These are phyloP conservation scores for Penaeus monodon DNA, from an alignment of 2,888 invertebrate genomes.

Conservation along the genomic window DNA sequence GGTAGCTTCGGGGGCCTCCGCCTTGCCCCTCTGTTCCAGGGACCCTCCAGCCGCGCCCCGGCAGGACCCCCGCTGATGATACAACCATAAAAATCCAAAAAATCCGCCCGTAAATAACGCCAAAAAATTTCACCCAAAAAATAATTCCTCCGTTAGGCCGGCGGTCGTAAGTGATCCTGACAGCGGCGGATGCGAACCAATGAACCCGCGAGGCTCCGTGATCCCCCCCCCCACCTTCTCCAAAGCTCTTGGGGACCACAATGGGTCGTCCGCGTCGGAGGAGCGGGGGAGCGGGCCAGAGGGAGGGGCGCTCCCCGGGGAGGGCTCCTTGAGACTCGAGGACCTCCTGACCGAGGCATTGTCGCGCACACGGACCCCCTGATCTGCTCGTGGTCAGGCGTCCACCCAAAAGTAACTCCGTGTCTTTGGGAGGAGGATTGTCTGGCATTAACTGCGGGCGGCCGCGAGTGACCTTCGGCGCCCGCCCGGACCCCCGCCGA, in stretches of 20 bases:
- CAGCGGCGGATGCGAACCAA: slow-evolving; percentile 27
- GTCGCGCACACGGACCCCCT: slow-evolving; percentile 35
- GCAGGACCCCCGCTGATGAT: slow-evolving; percentile 23
- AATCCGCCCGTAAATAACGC: slow-evolving; percentile 41
- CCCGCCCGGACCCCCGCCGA: background rate
- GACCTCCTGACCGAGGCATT: slow-evolving; percentile 32
- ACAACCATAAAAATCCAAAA: slow-evolving; percentile 43
- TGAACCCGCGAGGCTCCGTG: slow-evolving; percentile 24
- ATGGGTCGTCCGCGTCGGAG: slow-evolving; percentile 29
- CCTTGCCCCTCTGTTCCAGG: background rate
- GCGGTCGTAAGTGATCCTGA: slow-evolving; percentile 29
- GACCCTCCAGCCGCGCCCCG: background rate
- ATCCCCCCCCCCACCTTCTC: background rate
- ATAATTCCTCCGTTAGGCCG: background rate
- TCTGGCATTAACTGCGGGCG: slow-evolving; percentile 29
- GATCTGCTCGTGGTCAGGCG: slow-evolving; percentile 20
- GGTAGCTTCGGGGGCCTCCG: background rate
- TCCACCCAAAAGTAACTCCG: slow-evolving; percentile 26
- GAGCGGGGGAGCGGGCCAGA: background rate
- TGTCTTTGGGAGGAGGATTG: slow-evolving; percentile 28
- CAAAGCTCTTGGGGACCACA: background rate
- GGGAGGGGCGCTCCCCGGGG: slow-evolving; percentile 1
- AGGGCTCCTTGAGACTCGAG: slow-evolving; percentile 17
- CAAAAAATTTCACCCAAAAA: background rate
- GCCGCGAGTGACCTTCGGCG: slow-evolving; percentile 2